Evolutionary conservation across 1,140 invertebrate species (phyloP).

Genomic region (Rhagoletis pomonella): DNA sequence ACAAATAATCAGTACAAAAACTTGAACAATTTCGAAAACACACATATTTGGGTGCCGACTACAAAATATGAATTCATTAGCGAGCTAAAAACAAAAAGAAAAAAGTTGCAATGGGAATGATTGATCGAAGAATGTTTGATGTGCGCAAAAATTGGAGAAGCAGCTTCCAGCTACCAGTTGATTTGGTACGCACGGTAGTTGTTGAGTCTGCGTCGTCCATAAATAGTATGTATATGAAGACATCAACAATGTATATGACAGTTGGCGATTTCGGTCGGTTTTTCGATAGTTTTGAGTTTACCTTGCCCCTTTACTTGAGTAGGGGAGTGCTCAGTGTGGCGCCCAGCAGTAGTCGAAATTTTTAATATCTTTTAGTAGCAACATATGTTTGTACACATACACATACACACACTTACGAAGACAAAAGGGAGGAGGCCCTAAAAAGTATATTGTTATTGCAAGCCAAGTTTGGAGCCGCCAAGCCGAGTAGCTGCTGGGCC

Average conservation of each 20-base stretch:
- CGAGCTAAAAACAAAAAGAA: background rate
- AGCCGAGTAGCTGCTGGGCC: too few relatives aligned
- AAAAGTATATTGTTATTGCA: background rate
- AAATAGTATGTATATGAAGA: conserved; percentile 72
- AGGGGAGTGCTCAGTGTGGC: background rate
- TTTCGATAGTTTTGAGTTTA: too few relatives aligned
- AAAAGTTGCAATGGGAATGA: conserved; percentile 2
- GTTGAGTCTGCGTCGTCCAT: conserved; percentile 2
- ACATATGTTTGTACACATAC: too few relatives aligned
- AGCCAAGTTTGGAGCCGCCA: background rate
- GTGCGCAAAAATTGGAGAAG: conserved; percentile 7
- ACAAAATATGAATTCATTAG: conserved; percentile 52
- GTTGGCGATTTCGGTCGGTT: conserved; percentile 66
- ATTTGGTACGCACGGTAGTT: background rate
- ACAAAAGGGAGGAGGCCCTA: too few relatives aligned
- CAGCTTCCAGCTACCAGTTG: background rate
- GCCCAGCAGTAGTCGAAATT: background rate
- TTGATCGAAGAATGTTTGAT: conserved; percentile 26
- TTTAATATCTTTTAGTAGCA: background rate
- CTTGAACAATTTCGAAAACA: conserved; percentile 48
- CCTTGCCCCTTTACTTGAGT: background rate
- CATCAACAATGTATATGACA: conserved; percentile 71
- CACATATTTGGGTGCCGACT: conserved; percentile 41
- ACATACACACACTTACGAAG: too few relatives aligned
- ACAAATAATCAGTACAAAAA: conserved; percentile 33